Evolutionary conservation across 1,140 invertebrate genomes (phyloP).

Genomic region (Drosophila burlai): DNA sequence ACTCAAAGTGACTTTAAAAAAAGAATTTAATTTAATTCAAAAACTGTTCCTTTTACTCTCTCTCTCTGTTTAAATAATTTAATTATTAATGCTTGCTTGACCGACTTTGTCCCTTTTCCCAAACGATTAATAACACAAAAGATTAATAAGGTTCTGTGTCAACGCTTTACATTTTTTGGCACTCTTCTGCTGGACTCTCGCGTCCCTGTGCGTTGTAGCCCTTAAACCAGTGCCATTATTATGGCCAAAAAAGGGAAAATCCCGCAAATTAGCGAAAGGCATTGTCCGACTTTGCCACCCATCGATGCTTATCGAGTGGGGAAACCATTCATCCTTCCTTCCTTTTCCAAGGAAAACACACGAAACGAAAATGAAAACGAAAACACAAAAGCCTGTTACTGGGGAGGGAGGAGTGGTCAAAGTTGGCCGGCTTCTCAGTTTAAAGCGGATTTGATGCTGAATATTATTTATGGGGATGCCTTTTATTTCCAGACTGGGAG

Average conservation of each 20-base stretch:
- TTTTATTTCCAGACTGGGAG: slow-evolving; percentile 64
- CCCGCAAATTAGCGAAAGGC: slow-evolving; percentile 41
- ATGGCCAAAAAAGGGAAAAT: slow-evolving; percentile 26
- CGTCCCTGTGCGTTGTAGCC: not conserved
- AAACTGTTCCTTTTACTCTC: not conserved
- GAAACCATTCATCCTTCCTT: not conserved
- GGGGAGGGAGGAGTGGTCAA: not conserved
- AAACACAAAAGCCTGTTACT: slow-evolving; percentile 27
- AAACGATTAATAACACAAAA: slow-evolving; percentile 26
- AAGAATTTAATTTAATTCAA: not conserved
- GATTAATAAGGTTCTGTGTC: slow-evolving; percentile 25
- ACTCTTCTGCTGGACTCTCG: not conserved
- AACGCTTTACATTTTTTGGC: slow-evolving; percentile 2
- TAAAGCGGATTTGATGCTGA: slow-evolving; percentile 80
- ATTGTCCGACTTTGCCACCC: slow-evolving; percentile 28
- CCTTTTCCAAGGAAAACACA: slow-evolving; percentile 7
- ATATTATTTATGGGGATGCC: slow-evolving; percentile 76
- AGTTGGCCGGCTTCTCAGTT: slow-evolving; percentile 50
- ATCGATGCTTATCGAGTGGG: slow-evolving; percentile 47
- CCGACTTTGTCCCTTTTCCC: not conserved
- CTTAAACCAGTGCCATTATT: slow-evolving; percentile 17
- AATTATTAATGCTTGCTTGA: not conserved
- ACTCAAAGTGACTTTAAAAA: not conserved
- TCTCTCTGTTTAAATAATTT: not conserved
- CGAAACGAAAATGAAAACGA: slow-evolving; percentile 13